Base-by-base conservation (phyloP, 2,888 invertebrate genomes). In the Apamea monoglypha region DNA sequence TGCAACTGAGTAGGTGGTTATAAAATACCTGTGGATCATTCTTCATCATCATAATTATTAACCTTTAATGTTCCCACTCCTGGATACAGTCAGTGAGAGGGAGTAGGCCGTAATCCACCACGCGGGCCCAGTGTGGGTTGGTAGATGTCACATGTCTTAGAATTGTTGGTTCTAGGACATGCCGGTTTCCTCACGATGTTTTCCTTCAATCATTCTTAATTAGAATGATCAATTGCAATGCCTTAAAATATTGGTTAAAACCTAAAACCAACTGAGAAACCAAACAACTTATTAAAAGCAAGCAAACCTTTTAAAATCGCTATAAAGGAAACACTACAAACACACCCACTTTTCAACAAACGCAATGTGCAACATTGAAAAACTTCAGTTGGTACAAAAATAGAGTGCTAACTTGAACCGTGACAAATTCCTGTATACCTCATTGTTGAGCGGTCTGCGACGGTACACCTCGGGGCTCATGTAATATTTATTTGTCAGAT, bases 401-500 rank as follows among this genome's bases (percentile, higher is more conserved):
- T 63, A 47, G 44, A 70, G 32, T 59, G 61, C 32, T 18, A n/a
- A 61, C 40, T 44, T 76, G 16, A 78, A 32, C 74, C 82, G 32
- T 83, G 87, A 88, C 89, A 83, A 88, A 87, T 86, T 67, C 71
- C 36, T 84, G 81, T 76, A 81, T 78, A 74, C 68, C 66, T 73
- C 70, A 81, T 75, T 85, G 87, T 78, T 8, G 61, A 66, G 61
- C n/a, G 73, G 74, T 76, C 74, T 53, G 63, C 47, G 25, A 82
- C 80, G 72, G 44, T 68, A 75, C 74, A 68, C 82, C 74, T 72
- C 74, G 79, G 80, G 70, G 78, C 92, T 93, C 92, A 94, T 95
- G 93, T 81, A 92, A 93, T 94, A 95, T 95, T 93, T 94, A 94
- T 94, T 91, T 88, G 78, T 71, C 77, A 82, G 90, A 92, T 92